Evolutionary conservation across 2,888 invertebrate species (phyloP), one percentile per base, ranked within the genome.

Genomic region (Cyclophora albipunctata): DNA sequence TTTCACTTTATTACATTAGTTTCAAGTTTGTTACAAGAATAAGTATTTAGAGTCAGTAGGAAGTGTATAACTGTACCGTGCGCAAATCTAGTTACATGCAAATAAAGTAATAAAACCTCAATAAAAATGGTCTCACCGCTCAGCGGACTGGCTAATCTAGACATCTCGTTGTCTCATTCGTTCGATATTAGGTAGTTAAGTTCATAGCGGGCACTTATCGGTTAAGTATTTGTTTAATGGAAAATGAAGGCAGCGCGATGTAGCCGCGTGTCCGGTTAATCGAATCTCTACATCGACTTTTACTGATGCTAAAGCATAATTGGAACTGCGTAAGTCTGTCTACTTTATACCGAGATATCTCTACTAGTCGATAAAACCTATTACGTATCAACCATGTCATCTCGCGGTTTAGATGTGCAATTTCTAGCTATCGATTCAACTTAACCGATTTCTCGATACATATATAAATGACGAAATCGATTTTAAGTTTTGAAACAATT

Each of bases 281-380:
- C 63, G 62, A 66, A 52, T 53, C 51, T 60, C 63, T 63, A 62
- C 70, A 66, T 65, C 66, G 63, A 66, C 64, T 70, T 68, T 67
- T 65, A 67, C 66, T 60, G 66, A 67, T 65, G 59, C 63, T 62
- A 67, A 67, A 62, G 58, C 54, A 62, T 73, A 75, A 77, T 76
- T 72, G 65, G 71, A 73, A 64, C 70, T 62, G 59, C 60, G 59
- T 69, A 67, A 73, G 69, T 71, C 67, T 65, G 59, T 52, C 59
- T 59, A 67, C 71, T 70, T 65, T 61, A 64, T 64, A 59, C 60
- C 5, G 54, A 71, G 66, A 73, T 70, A 69, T 71, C 69, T 73
- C 61, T 61, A 53, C 60, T 34, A 47, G 54, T 60, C 58, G 60
- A 67, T 73, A 68, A 70, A 71, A 62, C 66, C 49, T 60, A 62